phyloP scores from a whole-genome alignment of 1,140 invertebrate species.

The Pseudomyrmex concolor region DNA sequence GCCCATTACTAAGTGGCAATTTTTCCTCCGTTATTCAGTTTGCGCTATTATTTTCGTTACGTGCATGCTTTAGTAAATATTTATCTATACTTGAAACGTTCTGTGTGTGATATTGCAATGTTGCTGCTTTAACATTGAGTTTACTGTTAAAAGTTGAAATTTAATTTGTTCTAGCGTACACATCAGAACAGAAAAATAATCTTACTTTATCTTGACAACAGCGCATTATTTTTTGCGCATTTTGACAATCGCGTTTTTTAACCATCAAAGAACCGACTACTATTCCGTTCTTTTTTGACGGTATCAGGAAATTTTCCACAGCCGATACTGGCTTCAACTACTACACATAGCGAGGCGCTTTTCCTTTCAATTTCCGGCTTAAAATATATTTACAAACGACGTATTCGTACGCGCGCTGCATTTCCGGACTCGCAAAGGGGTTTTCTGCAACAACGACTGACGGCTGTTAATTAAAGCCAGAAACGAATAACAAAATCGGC shows the following conservation, averaged over 20 bases:
- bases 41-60: conserved; percentile 13
- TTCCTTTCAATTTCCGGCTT: conserved; percentile 69
- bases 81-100: background rate
- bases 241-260: background rate
- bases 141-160: background rate
- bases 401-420: background rate
- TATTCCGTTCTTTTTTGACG: conserved; percentile 2
- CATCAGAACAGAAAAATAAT: conserved; percentile 5
- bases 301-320: conserved; percentile 34
- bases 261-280: background rate
- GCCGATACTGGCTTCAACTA: background rate
- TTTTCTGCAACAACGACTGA: conserved; percentile 14
- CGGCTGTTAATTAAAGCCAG: conserved; percentile 54
- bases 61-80: conserved; percentile 3
- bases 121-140: background rate
- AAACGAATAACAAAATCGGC: conserved; percentile 34
- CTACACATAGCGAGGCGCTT: conserved; percentile 31
- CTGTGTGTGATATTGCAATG: background rate
- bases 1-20: conserved; percentile 44
- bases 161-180: conserved; percentile 1
- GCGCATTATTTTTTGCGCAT: background rate
- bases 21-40: conserved; percentile 26
- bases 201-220: background rate
- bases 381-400: conserved; percentile 52
- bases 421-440: conserved; percentile 8